Percentiles rank a stretch among this genome's conserved stretches.
Evolutionary conservation across 2,797 vertebrate genomes (phyloP).

Genomic region (Garrulus glandarius): DNA sequence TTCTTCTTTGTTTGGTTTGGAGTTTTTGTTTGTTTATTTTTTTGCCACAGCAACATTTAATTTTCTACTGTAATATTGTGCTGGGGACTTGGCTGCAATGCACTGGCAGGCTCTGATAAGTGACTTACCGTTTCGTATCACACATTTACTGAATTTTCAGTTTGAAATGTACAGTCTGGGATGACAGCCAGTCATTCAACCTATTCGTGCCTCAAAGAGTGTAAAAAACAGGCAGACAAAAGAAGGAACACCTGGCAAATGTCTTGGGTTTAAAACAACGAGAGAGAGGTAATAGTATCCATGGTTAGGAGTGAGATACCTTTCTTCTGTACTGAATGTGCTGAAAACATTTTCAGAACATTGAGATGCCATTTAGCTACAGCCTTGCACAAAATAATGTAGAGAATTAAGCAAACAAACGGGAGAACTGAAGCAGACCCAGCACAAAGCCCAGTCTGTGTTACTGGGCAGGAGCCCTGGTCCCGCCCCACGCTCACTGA

Average conservation of each 20-base stretch:
- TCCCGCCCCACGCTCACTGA: not conserved
- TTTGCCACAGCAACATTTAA: not conserved
- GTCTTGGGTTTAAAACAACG: not conserved
- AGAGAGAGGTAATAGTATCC: not conserved
- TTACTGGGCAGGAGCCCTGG: not conserved
- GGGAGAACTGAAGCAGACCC: not conserved
- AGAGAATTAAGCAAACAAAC: not conserved
- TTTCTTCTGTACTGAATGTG: not conserved
- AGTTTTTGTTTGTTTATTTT: not conserved
- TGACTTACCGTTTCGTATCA: slow-evolving; percentile 18
- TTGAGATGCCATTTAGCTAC: not conserved
- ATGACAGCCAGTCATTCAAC: slow-evolving; percentile 32
- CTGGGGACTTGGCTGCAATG: not conserved
- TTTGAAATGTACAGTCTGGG: slow-evolving; percentile 23
- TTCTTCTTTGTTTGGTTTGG: not conserved
- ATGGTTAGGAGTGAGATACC: not conserved
- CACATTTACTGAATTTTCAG: slow-evolving; percentile 8
- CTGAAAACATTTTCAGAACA: not conserved
- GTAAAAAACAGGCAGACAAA: slow-evolving; percentile 1
- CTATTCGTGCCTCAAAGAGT: slow-evolving; percentile 20
- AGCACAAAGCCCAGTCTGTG: not conserved
- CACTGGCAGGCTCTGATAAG: slow-evolving; percentile 38
- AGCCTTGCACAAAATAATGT: not conserved
- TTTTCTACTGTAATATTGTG: not conserved
- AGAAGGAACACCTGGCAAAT: slow-evolving; percentile 23